phyloP scores from a whole-genome alignment of 2,797 vertebrate species.

The Eulemur albifrons region DNA sequence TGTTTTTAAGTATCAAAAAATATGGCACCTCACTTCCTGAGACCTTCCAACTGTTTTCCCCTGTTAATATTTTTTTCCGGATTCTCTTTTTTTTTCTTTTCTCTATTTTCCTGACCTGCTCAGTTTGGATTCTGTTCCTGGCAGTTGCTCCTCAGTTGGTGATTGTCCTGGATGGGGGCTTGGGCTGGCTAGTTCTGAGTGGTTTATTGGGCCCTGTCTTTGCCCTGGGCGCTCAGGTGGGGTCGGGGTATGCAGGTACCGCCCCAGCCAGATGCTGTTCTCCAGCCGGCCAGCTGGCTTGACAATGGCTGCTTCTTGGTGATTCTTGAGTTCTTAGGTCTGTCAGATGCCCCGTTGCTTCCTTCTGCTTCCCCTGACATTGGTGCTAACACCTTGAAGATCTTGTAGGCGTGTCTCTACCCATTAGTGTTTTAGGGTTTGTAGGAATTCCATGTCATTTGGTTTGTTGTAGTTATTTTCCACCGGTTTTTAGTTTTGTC shows the following conservation, averaged over 20 bases:
- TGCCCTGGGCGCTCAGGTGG: not conserved
- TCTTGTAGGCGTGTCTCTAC: not conserved
- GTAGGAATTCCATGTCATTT: not conserved
- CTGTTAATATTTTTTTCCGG: not conserved
- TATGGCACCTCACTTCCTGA: not conserved
- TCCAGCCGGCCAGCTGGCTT: not conserved
- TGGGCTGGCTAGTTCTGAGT: not conserved
- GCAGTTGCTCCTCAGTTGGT: not conserved
- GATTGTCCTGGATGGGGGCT: not conserved
- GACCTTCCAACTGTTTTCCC: not conserved
- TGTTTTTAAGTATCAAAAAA: not conserved
- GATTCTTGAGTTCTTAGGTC: not conserved
- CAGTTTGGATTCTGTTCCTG: not conserved
- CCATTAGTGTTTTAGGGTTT: not conserved
- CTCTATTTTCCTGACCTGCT: not conserved
- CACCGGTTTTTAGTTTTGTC: not conserved
- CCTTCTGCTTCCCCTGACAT: not conserved
- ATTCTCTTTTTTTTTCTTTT: not conserved
- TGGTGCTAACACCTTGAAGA: not conserved
- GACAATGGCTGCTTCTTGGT: not conserved
- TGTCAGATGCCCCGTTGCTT: no score
- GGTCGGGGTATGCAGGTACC: not conserved
- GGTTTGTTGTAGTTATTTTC: not conserved
- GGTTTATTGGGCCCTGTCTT: not conserved
- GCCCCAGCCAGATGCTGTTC: not conserved